Conservation (phyloP, 2,113 vertebrate species). For the Pomatostomus ruficeps region DNA sequence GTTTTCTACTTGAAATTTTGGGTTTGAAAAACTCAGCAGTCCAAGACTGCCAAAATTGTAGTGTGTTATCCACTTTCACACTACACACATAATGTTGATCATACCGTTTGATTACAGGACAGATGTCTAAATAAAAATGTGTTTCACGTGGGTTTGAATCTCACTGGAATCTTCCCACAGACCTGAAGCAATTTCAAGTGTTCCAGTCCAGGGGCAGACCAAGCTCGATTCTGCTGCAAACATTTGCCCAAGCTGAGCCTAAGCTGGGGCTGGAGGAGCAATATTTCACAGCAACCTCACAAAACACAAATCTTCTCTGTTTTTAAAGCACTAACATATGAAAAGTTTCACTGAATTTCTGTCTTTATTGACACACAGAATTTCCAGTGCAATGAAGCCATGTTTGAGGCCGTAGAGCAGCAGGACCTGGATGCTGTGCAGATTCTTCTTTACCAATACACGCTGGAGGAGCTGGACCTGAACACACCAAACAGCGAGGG, state of each 20-base stretch:
- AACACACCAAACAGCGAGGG: constrained; percentile 93
- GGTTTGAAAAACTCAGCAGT: neutral
- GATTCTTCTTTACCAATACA: constrained; percentile 88
- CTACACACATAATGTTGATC: neutral
- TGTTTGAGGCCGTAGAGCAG: constrained; percentile 93
- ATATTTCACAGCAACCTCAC: neutral
- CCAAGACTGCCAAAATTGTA: neutral
- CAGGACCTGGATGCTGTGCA: constrained; percentile 92
- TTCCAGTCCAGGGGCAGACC: neutral
- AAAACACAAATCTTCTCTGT: neutral
- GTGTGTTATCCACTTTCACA: neutral
- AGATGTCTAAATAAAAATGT: neutral
- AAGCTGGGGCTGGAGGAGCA: neutral
- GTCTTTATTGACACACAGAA: constrained; percentile 68
- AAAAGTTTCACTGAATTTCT: neutral
- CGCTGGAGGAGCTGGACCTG: constrained; percentile 88
- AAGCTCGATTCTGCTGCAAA: neutral
- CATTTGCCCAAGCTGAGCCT: neutral
- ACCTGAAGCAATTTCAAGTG: neutral
- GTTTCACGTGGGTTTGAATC: neutral
- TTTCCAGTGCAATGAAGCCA: constrained; percentile 87
- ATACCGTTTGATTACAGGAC: neutral
- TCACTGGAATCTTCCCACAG: neutral
- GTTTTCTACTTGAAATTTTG: neutral
- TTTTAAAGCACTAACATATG: neutral